Base-by-base conservation (phyloP, 2,888 invertebrate species). In the Lasius platythorax region DNA sequence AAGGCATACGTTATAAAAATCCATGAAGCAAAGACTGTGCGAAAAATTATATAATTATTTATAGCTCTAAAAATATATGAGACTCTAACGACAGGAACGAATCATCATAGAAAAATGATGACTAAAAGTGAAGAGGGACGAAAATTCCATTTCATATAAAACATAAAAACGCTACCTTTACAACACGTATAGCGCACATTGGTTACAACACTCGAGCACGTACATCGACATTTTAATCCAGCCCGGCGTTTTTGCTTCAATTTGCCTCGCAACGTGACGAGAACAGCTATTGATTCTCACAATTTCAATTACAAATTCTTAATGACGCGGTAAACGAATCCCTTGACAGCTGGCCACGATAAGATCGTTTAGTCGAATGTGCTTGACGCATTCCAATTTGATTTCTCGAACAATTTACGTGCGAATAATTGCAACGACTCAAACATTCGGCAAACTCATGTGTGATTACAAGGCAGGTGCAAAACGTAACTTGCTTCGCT, bases 271-370 rank as follows among this genome's bases (percentile, higher is more conserved):
- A 37, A 40, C 70, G 28, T 23, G 37, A 46, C 61, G 23, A 61
- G 61, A 81, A 79, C 58, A 5, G 61, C 46, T 63, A 81, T 81
- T 81, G 79, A 73, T 46, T 81, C 73, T 50, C 37, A 18, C 73
- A 28, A 81, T 81, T 81, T 73, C 61, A 81, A 81, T 81, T 81
- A 81, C 37, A 81, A 81, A 81, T 81, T 81, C 79, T 81, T 81
- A 81, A 81, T 63, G 79, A 81, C 79, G 46, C 28, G 46, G 37
- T 81, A 61, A 66, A 66, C 37, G 37, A 81, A 50, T 73, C 79
- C 63, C 73, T 73, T 18, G 72, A 81, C 37, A 46, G 28, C 43
- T 56, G 23, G 56, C 18, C 28, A 37, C 61, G 73, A 73, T 81
- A 37, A 81, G 56, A 61, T 61, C 46, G 46, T 23, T 43, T 68